phyloP scores from a whole-genome alignment of 1,140 invertebrate genomes.

The Saccostrea echinata region DNA sequence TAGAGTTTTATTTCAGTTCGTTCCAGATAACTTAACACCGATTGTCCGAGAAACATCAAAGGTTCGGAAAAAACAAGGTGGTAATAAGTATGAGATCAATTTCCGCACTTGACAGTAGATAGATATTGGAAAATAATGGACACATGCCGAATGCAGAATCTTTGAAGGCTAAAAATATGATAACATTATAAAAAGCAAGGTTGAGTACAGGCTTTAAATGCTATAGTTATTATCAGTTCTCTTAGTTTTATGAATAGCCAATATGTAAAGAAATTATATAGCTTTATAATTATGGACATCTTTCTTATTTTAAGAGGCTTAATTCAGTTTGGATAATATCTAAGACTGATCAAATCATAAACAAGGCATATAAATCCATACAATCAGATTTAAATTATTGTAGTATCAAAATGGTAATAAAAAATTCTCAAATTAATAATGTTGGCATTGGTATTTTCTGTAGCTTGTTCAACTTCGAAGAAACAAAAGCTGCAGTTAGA shows the following conservation, averaged over 20 bases:
- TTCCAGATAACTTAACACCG: not conserved
- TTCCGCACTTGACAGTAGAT: conserved; percentile 16
- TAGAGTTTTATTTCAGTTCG: not conserved
- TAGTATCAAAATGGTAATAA: too few relatives aligned
- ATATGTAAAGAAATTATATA: not conserved
- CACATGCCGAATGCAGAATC: not conserved
- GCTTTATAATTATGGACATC: not conserved
- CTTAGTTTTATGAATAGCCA: not conserved
- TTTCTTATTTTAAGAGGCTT: not conserved
- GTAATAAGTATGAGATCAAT: not conserved
- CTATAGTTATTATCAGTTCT: not conserved
- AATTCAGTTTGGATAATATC: not conserved
- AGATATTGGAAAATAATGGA: not conserved
- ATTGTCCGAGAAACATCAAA: conserved; percentile 22
- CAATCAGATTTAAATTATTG: not conserved
- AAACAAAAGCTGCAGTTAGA: too few relatives aligned
- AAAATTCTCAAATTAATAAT: too few relatives aligned
- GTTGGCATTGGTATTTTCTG: too few relatives aligned
- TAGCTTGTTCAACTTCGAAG: too few relatives aligned
- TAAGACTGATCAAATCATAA: not conserved
- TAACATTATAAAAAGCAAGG: not conserved
- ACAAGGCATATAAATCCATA: not conserved
- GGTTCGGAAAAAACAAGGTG: not conserved
- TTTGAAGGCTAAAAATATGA: not conserved
- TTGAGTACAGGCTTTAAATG: not conserved